A percentile compares a stretch with the other conserved stretches of the same genome.
Evolutionary conservation across 2,113 vertebrate species (phyloP).

Genomic region (Rhea pennata): DNA sequence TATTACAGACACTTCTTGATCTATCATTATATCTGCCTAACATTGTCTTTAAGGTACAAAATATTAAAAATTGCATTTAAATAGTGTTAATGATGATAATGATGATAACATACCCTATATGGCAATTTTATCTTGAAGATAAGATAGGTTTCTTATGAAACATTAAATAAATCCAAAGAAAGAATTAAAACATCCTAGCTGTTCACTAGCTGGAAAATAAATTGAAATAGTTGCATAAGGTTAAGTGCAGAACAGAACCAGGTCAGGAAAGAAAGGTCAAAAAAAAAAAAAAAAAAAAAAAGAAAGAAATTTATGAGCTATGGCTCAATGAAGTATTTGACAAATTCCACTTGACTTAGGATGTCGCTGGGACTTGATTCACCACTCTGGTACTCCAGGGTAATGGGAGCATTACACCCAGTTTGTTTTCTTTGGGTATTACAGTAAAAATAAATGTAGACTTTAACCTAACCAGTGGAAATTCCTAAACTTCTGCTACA

Average conservation of each 20-base stretch:
- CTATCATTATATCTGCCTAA: neutral
- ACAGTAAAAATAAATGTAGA: neutral
- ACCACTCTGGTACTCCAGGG: neutral
- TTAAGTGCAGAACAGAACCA: neutral
- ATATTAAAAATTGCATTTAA: neutral
- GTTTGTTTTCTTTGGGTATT: neutral
- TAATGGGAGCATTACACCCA: neutral
- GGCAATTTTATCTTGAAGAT: neutral
- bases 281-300: neutral
- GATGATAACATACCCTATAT: neutral
- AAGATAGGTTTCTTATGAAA: neutral
- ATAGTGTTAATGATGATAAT: neutral
- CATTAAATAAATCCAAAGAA: neutral
- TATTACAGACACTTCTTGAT: neutral
- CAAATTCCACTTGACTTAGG: neutral
- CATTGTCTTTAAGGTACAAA: neutral
- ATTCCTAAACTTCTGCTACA: neutral
- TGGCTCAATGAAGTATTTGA: neutral
- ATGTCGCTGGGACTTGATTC: neutral
- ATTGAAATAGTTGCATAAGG: neutral
- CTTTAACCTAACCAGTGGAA: neutral
- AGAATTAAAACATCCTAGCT: neutral
- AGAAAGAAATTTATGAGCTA: neutral
- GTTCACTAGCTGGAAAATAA: neutral
- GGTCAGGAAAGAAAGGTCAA: neutral